Evolutionary conservation across 2,797 vertebrate genomes (phyloP).

Genomic region (Molothrus aeneus): DNA sequence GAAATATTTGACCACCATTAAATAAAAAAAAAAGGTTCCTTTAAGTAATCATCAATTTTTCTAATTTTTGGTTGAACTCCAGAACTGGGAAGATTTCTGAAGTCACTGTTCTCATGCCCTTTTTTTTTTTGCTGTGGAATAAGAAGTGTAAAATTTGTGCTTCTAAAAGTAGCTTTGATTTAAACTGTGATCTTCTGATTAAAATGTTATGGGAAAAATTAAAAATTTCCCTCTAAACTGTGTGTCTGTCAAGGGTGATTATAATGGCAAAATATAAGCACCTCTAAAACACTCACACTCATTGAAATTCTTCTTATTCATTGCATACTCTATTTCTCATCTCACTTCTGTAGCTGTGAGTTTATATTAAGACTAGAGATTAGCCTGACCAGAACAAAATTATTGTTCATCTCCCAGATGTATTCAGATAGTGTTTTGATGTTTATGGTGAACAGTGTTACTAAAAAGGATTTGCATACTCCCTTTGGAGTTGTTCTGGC

Average conservation of each 20-base stretch:
- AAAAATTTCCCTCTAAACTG: background rate
- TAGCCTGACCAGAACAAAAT: conserved; percentile 31
- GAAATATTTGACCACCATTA: background rate
- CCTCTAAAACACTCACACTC: background rate
- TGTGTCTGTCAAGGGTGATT: background rate
- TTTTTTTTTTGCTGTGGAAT: background rate
- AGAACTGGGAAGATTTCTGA: background rate
- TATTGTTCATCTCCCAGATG: conserved; percentile 37
- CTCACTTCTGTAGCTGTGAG: background rate
- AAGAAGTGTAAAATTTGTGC: background rate
- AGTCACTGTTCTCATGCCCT: background rate
- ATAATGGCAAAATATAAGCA: background rate
- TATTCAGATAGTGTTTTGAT: conserved; percentile 40
- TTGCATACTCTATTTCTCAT: background rate
- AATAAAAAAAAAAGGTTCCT: background rate
- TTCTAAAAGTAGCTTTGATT: background rate
- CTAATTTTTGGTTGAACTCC: background rate
- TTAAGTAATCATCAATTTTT: background rate
- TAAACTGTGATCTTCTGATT: background rate
- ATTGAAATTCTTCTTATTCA: background rate
- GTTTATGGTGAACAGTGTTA: conserved; percentile 13
- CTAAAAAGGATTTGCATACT: conserved; percentile 44
- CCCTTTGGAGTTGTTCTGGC: conserved; percentile 47
- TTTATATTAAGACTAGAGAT: conserved; percentile 16
- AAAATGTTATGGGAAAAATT: background rate